Evolutionary conservation across 2,888 invertebrate genomes (phyloP).

Genomic region (Leistus spinibarbis): DNA sequence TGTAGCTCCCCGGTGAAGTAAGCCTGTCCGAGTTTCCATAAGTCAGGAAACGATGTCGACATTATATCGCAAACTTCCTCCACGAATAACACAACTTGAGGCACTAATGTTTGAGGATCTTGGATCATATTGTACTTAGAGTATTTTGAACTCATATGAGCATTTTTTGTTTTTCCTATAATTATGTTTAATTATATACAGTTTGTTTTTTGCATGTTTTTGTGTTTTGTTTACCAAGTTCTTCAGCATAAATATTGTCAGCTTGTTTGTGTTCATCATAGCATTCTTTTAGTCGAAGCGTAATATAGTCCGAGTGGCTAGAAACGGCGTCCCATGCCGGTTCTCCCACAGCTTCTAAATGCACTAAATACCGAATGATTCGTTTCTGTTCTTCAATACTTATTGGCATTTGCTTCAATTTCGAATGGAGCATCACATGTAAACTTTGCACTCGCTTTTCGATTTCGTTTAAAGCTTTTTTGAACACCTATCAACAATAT

Average conservation of each 20-base stretch:
- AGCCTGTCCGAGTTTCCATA: slow-evolving; percentile 94
- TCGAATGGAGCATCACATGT: slow-evolving; percentile 78
- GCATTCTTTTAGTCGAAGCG: slow-evolving; percentile 68
- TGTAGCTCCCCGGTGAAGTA: slow-evolving; percentile 91
- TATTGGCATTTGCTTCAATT: slow-evolving; percentile 88
- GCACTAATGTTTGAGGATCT: slow-evolving; percentile 58
- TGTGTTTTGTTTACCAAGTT: slow-evolving; percentile 32
- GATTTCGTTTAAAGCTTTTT: slow-evolving; percentile 88
- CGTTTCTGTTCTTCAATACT: slow-evolving; percentile 94
- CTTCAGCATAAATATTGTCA: slow-evolving; percentile 51
- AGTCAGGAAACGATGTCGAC: slow-evolving; percentile 80
- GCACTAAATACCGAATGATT: slow-evolving; percentile 83
- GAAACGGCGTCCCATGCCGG: slow-evolving; percentile 96
- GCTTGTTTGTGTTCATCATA: slow-evolving; percentile 66
- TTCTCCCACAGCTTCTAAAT: slow-evolving; percentile 79
- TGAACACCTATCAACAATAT: slow-evolving; percentile 68
- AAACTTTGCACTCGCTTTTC: slow-evolving; percentile 85
- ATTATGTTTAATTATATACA: slow-evolving; percentile 2
- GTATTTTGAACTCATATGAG: slow-evolving; percentile 49
- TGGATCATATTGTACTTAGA: slow-evolving; percentile 50
- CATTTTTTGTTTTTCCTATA: slow-evolving; percentile 49
- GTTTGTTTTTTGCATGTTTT: background rate
- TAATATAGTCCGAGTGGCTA: slow-evolving; percentile 81
- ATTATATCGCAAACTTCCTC: slow-evolving; percentile 80
- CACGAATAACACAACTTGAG: slow-evolving; percentile 75